Evolutionary conservation across 2,888 invertebrate species (phyloP).

Genomic region (Chelonus formosanus): DNA sequence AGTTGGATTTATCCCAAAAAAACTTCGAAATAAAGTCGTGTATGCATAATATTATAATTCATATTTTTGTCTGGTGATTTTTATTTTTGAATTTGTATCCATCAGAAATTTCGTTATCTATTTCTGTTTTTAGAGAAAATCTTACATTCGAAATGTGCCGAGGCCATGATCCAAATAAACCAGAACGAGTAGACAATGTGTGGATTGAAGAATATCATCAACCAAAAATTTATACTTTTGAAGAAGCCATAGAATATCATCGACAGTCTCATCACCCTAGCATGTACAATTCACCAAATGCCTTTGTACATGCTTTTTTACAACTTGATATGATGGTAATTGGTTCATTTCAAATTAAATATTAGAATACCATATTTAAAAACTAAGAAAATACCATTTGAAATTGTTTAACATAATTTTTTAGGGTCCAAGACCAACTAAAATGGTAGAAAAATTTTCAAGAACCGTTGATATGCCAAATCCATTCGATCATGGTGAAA

Average conservation of each 20-base stretch:
- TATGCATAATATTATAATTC: conserved; percentile 53
- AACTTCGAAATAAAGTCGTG: conserved; percentile 70
- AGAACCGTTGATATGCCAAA: conserved; percentile 75
- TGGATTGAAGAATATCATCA: conserved; percentile 69
- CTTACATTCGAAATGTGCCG: conserved; percentile 67
- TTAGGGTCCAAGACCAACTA: conserved; percentile 66
- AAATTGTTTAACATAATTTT: conserved; percentile 18
- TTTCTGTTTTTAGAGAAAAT: conserved; percentile 57
- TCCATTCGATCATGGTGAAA: conserved; percentile 75
- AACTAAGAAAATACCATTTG: neutral
- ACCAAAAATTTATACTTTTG: conserved; percentile 73
- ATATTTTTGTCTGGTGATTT: neutral
- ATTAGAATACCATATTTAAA: conserved; percentile 4
- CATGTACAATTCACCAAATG: conserved; percentile 80
- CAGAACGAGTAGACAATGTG: conserved; percentile 73
- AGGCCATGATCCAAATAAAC: conserved; percentile 70
- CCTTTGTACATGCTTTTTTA: conserved; percentile 74
- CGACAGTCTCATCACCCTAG: conserved; percentile 84
- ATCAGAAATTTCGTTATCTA: no score
- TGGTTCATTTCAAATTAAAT: neutral
- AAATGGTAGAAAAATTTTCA: conserved; percentile 75
- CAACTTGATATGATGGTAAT: conserved; percentile 82
- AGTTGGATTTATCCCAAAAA: conserved; percentile 78
- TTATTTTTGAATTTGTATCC: no score
- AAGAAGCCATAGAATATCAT: conserved; percentile 80